phyloP scores from a whole-genome alignment of 2,888 invertebrate species.

The Lepidocyrtinus sp. region DNA sequence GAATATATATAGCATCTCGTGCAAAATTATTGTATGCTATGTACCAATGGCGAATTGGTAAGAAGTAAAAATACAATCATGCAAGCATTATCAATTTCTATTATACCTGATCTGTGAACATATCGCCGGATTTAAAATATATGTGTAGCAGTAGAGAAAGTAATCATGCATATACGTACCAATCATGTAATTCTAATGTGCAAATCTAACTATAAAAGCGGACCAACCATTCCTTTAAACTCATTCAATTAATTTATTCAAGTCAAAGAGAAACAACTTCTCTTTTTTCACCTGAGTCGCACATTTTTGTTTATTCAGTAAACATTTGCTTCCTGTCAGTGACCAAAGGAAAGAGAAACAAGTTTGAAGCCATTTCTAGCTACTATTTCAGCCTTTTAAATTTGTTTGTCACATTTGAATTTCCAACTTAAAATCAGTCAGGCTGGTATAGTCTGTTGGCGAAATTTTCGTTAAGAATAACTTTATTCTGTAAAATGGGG shows the following conservation, averaged over 20 bases:
- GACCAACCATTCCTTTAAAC: neutral
- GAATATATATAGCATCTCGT: neutral
- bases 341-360: neutral
- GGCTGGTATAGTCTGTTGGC: no score
- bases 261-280: conserved; percentile 4
- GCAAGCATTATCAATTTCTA: neutral
- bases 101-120: neutral
- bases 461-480: neutral
- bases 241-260: conserved; percentile 18
- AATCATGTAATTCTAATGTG: neutral
- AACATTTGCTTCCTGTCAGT: neutral
- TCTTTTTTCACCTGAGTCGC: neutral
- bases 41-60: neutral
- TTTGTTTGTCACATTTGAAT: neutral
- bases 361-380: neutral
- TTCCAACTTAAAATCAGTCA: neutral
- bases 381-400: neutral
- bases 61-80: neutral
- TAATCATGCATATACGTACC: neutral
- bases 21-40: neutral
- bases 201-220: conserved; percentile 23
- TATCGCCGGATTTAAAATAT: neutral
- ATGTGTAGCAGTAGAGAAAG: neutral
- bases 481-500: conserved; percentile 23
- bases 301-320: neutral